These are phyloP conservation scores for Aporophyla lueneburgensis DNA, from an alignment of 2,888 invertebrate genomes.

Conservation along the genomic window DNA sequence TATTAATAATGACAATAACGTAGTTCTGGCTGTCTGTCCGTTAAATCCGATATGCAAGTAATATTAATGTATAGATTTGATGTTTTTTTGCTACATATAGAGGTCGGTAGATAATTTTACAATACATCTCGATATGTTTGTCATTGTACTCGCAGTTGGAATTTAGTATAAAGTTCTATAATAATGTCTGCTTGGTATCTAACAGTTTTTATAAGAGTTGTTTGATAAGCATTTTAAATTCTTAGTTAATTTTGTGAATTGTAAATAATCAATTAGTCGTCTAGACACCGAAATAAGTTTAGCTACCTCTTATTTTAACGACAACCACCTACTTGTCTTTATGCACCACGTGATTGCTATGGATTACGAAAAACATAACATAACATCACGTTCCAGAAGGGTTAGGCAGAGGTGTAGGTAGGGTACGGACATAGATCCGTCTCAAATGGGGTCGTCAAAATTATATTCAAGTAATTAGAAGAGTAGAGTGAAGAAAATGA, in stretches of 20 bases:
- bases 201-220: neutral
- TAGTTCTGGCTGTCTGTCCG: neutral
- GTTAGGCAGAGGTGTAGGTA: too few species aligned
- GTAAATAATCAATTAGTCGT: conserved; percentile 1
- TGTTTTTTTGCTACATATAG: neutral
- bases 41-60: neutral
- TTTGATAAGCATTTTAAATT: conserved; percentile 5
- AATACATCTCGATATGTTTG: neutral
- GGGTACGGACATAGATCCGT: too few species aligned
- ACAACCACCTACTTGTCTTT: neutral
- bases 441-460: too few species aligned
- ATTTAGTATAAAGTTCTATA: neutral
- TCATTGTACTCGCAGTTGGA: neutral
- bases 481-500: too few species aligned
- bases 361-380: too few species aligned
- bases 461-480: too few species aligned
- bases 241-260: neutral
- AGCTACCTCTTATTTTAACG: neutral
- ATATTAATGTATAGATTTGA: neutral
- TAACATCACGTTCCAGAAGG: too few species aligned
- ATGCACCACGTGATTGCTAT: neutral
- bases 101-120: neutral
- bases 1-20: neutral
- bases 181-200: neutral
- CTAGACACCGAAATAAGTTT: conserved; percentile 5